Evolutionary conservation across 2,888 invertebrate species (phyloP).

Genomic region (Pristionchus maxplancki): DNA sequence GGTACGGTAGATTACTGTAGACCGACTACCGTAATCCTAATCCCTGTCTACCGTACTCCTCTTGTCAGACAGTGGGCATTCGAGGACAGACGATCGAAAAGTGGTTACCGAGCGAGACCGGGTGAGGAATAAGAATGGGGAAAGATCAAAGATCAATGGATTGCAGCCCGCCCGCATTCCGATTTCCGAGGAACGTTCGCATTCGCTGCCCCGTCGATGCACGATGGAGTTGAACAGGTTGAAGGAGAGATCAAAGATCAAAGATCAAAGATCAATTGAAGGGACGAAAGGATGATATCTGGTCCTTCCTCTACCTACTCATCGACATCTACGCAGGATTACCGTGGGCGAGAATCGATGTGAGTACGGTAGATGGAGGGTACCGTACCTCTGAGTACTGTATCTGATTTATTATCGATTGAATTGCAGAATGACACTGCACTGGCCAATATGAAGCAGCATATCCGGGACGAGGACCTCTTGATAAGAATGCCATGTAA

Average conservation of each 20-base stretch:
- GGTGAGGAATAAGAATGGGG: not conserved
- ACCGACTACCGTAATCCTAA: not conserved
- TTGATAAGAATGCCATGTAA: not conserved
- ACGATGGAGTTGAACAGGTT: conserved; percentile 43
- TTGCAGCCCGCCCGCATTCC: not conserved
- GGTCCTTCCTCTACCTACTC: conserved; percentile 20
- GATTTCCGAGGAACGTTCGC: conserved; percentile 43
- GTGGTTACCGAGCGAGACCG: not conserved
- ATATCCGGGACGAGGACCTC: not conserved
- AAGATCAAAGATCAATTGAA: not conserved
- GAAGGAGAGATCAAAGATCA: not conserved
- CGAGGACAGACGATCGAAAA: not conserved
- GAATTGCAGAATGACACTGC: conserved; percentile 6
- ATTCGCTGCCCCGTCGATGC: conserved; percentile 43
- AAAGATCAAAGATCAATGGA: conserved; percentile 16
- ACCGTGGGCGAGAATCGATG: conserved; percentile 13
- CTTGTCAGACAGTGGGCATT: conserved; percentile 5
- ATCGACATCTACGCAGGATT: conserved; percentile 34
- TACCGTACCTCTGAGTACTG: not conserved
- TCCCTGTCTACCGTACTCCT: too few species aligned
- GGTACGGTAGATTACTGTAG: too few species aligned
- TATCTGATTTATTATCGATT: not conserved
- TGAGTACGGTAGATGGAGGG: not conserved
- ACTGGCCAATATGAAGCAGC: conserved; percentile 11
- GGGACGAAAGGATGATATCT: conserved; percentile 25